Percentiles rank a stretch among this genome's conserved stretches.
Evolutionary conservation across 2,113 vertebrate genomes (phyloP).

Genomic region (Ictidomys tridecemlineatus): DNA sequence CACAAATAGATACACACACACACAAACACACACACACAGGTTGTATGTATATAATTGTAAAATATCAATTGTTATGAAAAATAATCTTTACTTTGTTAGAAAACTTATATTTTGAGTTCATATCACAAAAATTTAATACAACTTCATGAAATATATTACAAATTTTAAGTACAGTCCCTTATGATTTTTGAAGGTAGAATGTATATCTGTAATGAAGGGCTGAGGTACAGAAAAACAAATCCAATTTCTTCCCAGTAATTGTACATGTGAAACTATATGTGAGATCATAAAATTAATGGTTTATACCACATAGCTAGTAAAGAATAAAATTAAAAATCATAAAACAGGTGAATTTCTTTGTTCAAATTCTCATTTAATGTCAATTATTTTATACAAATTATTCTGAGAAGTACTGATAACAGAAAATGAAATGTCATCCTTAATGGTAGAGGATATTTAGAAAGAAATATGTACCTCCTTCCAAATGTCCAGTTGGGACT

Average conservation of each 20-base stretch:
- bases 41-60: not conserved
- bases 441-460: not conserved
- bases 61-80: constrained; percentile 16
- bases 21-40: not conserved
- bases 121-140: not conserved
- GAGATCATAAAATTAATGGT: not conserved
- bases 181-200: not conserved
- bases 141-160: not conserved
- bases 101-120: not conserved
- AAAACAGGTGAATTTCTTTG: not conserved
- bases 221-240: not conserved
- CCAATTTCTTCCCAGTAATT: not conserved
- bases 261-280: not conserved
- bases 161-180: not conserved
- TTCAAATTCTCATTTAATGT: not conserved
- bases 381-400: not conserved
- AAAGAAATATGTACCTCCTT: too few relatives aligned
- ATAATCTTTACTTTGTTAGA: not conserved
- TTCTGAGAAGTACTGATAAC: not conserved
- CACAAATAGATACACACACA: too few relatives aligned
- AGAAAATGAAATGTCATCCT: not conserved
- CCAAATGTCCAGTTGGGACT: not conserved
- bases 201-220: not conserved
- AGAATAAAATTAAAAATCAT: not conserved
- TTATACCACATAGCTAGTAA: not conserved